phyloP scores from a whole-genome alignment of 92 coral and sea anemone genomes.

The Palythoa heliodiscus region DNA sequence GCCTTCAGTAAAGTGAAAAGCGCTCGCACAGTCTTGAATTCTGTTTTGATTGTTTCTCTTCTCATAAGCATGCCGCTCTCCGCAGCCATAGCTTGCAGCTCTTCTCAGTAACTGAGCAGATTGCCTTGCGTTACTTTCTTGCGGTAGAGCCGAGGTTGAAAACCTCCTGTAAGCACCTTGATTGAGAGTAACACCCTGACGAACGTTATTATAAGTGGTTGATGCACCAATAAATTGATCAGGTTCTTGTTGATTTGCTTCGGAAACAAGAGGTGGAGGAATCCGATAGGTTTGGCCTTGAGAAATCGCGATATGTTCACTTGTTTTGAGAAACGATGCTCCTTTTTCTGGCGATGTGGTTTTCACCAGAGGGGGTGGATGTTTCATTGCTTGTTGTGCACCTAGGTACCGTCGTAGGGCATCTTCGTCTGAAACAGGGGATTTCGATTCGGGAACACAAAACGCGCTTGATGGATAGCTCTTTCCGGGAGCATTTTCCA shows the following conservation, averaged over 20 bases:
- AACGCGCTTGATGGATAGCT: neutral
- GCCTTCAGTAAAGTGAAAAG: constrained; percentile 22
- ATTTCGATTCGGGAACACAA: neutral
- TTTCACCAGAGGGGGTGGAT: constrained; percentile 17
- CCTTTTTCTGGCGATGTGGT: neutral
- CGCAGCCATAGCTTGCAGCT: constrained; percentile 37
- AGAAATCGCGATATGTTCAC: neutral
- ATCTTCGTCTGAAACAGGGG: constrained; percentile 34
- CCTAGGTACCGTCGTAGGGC: constrained; percentile 20
- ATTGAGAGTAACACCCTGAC: constrained; percentile 4
- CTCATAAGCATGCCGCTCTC: neutral
- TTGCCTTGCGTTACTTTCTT: constrained; percentile 1
- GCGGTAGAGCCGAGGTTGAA: constrained; percentile 12
- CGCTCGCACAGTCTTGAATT: neutral
- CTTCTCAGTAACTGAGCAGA: constrained; percentile 34
- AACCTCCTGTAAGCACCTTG: constrained; percentile 8
- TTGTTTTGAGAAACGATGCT: neutral
- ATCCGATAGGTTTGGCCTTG: constrained; percentile 1
- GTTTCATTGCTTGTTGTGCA: neutral
- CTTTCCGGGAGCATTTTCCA: neutral
- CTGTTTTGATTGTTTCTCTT: neutral
- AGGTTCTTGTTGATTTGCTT: neutral
- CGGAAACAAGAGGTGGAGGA: constrained; percentile 9
- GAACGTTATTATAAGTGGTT: neutral
- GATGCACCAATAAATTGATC: neutral